Percentiles rank a stretch among this genome's conserved stretches.
phyloP scores from a whole-genome alignment of 2,797 vertebrate species.

The Coregonus suidteri region DNA sequence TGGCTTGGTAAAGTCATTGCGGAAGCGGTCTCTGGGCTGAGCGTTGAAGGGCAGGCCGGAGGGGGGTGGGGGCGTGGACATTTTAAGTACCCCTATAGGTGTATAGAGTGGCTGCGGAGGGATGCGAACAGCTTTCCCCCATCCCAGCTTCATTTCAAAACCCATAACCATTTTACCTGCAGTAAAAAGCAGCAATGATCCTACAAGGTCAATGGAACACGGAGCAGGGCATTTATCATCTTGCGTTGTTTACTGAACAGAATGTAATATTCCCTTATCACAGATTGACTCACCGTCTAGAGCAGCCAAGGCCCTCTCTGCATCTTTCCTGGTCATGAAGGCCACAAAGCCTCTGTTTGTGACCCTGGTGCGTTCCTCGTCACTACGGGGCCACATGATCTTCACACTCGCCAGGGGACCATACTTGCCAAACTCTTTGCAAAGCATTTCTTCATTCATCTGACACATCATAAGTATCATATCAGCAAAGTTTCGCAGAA shows the following conservation, averaged over 20 bases:
- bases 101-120: constrained; percentile 83
- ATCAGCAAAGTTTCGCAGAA: background rate
- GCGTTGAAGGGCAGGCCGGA: constrained; percentile 84
- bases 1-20: constrained; percentile 82
- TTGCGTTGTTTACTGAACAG: background rate
- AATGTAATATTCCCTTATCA: background rate
- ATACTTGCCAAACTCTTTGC: constrained; percentile 84
- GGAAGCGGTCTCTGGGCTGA: constrained; percentile 80
- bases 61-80: constrained; percentile 76
- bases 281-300: constrained; percentile 72
- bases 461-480: constrained; percentile 28
- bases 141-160: constrained; percentile 84
- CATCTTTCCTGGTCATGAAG: constrained; percentile 83
- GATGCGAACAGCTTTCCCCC: constrained; percentile 84
- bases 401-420: constrained; percentile 84
- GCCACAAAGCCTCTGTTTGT: constrained; percentile 84
- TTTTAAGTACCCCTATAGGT: constrained; percentile 74
- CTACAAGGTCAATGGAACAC: background rate
- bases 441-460: constrained; percentile 86
- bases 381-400: constrained; percentile 86
- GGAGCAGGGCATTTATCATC: background rate
- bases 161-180: constrained; percentile 84
- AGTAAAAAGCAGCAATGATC: constrained; percentile 10
- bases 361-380: constrained; percentile 78
- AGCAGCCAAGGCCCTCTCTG: constrained; percentile 78